Base-by-base conservation (phyloP, 2,797 vertebrate genomes). In the Loriculus beryllinus region DNA sequence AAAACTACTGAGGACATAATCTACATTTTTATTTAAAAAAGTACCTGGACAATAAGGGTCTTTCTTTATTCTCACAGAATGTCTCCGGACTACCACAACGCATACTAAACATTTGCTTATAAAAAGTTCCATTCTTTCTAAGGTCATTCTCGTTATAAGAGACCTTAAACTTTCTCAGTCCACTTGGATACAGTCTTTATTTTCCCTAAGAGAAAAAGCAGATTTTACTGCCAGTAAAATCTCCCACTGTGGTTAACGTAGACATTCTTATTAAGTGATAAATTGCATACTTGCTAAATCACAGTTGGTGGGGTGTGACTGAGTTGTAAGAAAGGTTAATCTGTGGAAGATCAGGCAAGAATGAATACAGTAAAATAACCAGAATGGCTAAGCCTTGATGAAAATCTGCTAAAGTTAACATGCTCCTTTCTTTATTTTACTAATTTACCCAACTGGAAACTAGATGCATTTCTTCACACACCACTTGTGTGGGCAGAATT, bases 271-370 rank as follows among this genome's bases (percentile, higher is more conserved):
- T 87, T 92, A 93, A 85, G 65, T 89, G 79, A 94, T 92, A 93
- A 95, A 95, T 93, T 87, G 80, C 14, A 17, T 87, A 87, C 91
- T 91, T 94, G 79, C 76, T 91, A 94, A 96, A 96, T 93, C 95
- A 93, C 89, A 92, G 87, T 93, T 92, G 91, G 82, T 94, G 87
- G 76, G 89, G 75, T 94, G 89, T 87, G 79, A 94, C 92, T 64
- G n/a, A 7, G 3, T 82, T 93, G 57, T 81, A 93, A 63, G 76
- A 92, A 95, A 95, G 84, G 89, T 94, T 91, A 96, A 95, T 87
- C 79, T 87, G 48, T 80, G 29, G 45, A 92, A 85, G 57, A 89
- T 68, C 43, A 68, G 35, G 56, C 60, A 82, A 77, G 65, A 91
- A 80, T 39, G 72, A 91, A 92, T 83, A 74, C 39, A 71, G 49